A percentile compares a stretch with the other conserved stretches of the same genome.
These are phyloP conservation scores for Drosophila erecta DNA, from an alignment of 1,140 invertebrate species.

Conservation along the genomic window DNA sequence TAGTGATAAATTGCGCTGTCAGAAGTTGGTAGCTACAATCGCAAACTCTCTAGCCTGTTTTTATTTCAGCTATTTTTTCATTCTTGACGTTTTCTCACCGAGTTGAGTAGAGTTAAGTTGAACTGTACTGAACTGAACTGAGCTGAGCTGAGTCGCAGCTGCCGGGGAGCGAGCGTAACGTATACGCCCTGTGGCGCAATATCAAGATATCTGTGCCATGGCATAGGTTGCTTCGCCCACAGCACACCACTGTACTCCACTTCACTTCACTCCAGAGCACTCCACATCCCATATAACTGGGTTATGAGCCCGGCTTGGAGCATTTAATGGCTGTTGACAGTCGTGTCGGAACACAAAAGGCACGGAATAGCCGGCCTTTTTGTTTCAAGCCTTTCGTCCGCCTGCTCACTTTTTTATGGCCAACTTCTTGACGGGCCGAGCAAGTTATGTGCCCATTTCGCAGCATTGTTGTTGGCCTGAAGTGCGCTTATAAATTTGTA, in stretches of 20 bases:
- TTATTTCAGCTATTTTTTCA: slow-evolving; percentile 23
- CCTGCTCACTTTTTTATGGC: slow-evolving; percentile 55
- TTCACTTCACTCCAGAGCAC: neutral
- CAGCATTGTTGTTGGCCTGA: slow-evolving; percentile 63
- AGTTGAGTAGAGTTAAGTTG: slow-evolving; percentile 3
- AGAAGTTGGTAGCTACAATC: slow-evolving; percentile 80
- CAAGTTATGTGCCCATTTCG: slow-evolving; percentile 75
- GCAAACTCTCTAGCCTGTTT: slow-evolving; percentile 47
- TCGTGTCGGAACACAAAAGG: slow-evolving; percentile 73
- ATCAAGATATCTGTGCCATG: slow-evolving; percentile 67
- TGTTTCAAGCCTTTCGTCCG: slow-evolving; percentile 48
- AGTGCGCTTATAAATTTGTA: slow-evolving; percentile 82
- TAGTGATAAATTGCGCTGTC: slow-evolving; percentile 83
- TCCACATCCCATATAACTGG: slow-evolving; percentile 45
- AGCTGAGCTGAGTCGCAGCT: slow-evolving; percentile 45
- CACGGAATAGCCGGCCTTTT: slow-evolving; percentile 12
- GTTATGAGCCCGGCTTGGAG: slow-evolving; percentile 71
- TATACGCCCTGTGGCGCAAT: slow-evolving; percentile 42
- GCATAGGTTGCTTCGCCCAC: slow-evolving; percentile 53
- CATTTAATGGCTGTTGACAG: slow-evolving; percentile 83
- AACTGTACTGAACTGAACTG: slow-evolving; percentile 10
- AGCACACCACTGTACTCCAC: slow-evolving; percentile 4
- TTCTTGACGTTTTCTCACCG: slow-evolving; percentile 25
- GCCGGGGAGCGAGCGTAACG: slow-evolving; percentile 44
- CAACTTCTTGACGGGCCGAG: slow-evolving; percentile 60